Percentiles rank a stretch among this genome's conserved stretches.
Conservation (phyloP, 2,888 invertebrate genomes). For the Gymnosoma rotundatum region DNA sequence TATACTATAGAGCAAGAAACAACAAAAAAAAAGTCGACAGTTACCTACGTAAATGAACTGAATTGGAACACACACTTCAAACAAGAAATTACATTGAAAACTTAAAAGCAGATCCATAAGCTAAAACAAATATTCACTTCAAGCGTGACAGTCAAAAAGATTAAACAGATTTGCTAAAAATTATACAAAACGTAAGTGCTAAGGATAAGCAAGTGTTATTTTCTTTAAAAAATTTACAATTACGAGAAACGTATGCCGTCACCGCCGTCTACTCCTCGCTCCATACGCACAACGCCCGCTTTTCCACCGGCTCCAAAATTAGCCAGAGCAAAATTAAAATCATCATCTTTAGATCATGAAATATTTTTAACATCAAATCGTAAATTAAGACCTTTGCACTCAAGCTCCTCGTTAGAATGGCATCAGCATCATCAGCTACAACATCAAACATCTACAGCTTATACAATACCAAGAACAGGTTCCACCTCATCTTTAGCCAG, state of each 20-base stretch:
- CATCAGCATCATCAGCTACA: conserved; percentile 71
- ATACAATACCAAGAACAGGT: conserved; percentile 76
- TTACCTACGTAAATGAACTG: conserved; percentile 61
- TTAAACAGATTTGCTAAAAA: conserved; percentile 10
- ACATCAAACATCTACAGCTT: conserved; percentile 66
- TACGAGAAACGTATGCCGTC: conserved; percentile 67
- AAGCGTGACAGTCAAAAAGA: conserved; percentile 29
- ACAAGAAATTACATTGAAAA: conserved; percentile 7
- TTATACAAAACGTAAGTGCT: background rate
- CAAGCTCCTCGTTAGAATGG: conserved; percentile 73
- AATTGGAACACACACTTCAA: conserved; percentile 55
- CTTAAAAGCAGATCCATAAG: background rate
- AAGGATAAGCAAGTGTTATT: conserved; percentile 3
- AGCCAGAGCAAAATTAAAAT: conserved; percentile 75
- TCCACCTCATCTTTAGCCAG: conserved; percentile 79
- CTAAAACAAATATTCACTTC: conserved; percentile 28
- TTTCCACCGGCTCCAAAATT: conserved; percentile 64
- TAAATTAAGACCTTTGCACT: conserved; percentile 67
- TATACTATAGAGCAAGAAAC: conserved; percentile 24
- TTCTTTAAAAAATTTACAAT: conserved; percentile 4
- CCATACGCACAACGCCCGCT: conserved; percentile 64
- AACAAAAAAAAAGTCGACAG: conserved; percentile 53
- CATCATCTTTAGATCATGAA: conserved; percentile 78
- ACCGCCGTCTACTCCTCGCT: conserved; percentile 66
- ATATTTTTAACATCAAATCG: conserved; percentile 76